Conservation (phyloP, 2,888 invertebrate genomes). For the Nematopogon swammerdamellus region DNA sequence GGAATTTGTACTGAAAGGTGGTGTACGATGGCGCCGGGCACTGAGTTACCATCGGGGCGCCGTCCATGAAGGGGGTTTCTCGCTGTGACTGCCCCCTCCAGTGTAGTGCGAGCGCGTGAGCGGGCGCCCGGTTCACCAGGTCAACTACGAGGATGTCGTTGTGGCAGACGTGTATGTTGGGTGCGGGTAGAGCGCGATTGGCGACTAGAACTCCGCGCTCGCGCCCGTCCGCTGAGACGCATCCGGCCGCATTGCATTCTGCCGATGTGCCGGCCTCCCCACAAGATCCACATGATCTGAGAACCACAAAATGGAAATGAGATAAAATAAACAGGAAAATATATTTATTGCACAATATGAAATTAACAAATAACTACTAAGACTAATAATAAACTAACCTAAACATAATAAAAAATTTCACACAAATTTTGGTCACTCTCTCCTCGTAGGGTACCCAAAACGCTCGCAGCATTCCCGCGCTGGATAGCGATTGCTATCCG, state of each 20-base stretch:
- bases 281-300: constrained; percentile 65
- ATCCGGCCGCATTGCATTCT: constrained; percentile 59
- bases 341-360: too few species aligned
- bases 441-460: too few species aligned
- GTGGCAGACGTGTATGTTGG: constrained; percentile 64
- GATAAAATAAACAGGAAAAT: too few species aligned
- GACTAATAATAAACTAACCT: too few species aligned
- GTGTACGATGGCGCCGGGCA: constrained; percentile 72
- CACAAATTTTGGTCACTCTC: too few species aligned
- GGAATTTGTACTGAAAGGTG: constrained; percentile 73
- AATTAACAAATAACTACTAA: too few species aligned
- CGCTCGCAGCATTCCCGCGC: too few species aligned
- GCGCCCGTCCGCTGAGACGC: constrained; percentile 63
- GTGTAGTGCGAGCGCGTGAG: constrained; percentile 69
- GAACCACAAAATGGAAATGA: constrained; percentile 2
- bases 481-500: too few species aligned
- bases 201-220: constrained; percentile 62
- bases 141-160: constrained; percentile 76
- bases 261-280: constrained; percentile 42
- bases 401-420: too few species aligned
- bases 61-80: constrained; percentile 73
- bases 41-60: constrained; percentile 74
- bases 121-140: constrained; percentile 69
- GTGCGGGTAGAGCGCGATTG: constrained; percentile 64
- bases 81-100: constrained; percentile 76